Conservation (phyloP, 2,797 vertebrate species). For the Halcyon leucocephala region DNA sequence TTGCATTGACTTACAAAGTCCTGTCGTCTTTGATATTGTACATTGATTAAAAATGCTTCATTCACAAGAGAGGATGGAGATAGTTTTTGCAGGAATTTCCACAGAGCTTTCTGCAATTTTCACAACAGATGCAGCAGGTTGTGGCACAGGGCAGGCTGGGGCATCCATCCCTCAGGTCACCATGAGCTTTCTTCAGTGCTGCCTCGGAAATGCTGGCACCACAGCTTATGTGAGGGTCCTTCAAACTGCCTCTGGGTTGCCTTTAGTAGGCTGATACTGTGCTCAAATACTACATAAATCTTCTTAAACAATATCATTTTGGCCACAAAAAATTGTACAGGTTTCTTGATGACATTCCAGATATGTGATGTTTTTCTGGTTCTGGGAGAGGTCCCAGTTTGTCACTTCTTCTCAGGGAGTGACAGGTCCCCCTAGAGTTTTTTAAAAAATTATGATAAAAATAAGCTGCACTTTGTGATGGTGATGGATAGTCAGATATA, state of each 20-base stretch:
- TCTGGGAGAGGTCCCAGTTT: not conserved
- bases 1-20: conserved; percentile 1
- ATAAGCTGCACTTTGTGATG: not conserved
- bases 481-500: not conserved
- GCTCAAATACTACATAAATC: not conserved
- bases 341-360: not conserved
- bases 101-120: not conserved
- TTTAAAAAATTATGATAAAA: not conserved
- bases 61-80: not conserved
- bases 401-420: not conserved
- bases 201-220: not conserved
- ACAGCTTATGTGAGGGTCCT: no score
- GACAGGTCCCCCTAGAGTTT: not conserved
- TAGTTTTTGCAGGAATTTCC: not conserved
- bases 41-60: conserved; percentile 1
- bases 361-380: not conserved
- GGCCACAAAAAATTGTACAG: not conserved
- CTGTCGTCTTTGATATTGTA: conserved; percentile 3
- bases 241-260: not conserved
- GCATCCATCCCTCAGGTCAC: not conserved
- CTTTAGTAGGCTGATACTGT: not conserved
- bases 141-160: not conserved
- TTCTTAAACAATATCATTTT: rapidly evolving
- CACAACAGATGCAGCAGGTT: not conserved
- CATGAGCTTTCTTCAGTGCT: rapidly evolving